Evolutionary conservation across 2,888 invertebrate genomes (phyloP).

Genomic region (Pristionchus japonicus): DNA sequence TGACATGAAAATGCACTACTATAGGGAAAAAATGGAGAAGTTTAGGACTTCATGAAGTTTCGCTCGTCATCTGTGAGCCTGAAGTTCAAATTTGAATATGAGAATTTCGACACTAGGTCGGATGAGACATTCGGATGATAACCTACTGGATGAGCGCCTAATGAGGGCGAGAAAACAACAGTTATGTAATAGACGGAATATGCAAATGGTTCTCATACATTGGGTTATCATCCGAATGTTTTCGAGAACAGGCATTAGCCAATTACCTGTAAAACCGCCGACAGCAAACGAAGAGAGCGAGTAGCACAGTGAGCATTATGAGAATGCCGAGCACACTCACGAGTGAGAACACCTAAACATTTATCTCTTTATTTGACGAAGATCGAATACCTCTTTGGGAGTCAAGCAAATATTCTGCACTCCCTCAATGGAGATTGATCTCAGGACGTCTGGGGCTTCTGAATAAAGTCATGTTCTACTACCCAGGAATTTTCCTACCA

Average conservation of each 20-base stretch:
- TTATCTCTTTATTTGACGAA: not conserved
- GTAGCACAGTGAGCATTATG: constrained; percentile 47
- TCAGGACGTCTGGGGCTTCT: not conserved
- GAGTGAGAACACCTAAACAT: constrained; percentile 24
- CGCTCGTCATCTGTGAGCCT: not conserved
- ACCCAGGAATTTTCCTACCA: not conserved
- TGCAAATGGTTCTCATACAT: too few relatives aligned
- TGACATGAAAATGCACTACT: not conserved
- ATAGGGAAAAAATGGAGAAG: not conserved
- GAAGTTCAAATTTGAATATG: not conserved
- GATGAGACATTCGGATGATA: too few relatives aligned
- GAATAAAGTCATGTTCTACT: not conserved
- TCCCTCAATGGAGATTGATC: not conserved
- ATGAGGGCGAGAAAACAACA: too few relatives aligned
- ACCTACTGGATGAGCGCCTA: too few relatives aligned
- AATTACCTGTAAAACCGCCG: constrained; percentile 44
- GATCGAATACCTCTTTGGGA: not conserved
- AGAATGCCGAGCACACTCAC: constrained; percentile 47
- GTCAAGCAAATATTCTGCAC: not conserved
- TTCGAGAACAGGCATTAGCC: too few relatives aligned
- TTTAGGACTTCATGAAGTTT: constrained; percentile 25
- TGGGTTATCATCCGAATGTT: too few relatives aligned
- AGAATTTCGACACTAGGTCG: too few relatives aligned
- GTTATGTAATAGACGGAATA: too few relatives aligned
- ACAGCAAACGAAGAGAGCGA: constrained; percentile 49